Percentiles rank a stretch among this genome's conserved stretches.
phyloP scores from a whole-genome alignment of 2,888 invertebrate species.

The Drosophila melanosoma region DNA sequence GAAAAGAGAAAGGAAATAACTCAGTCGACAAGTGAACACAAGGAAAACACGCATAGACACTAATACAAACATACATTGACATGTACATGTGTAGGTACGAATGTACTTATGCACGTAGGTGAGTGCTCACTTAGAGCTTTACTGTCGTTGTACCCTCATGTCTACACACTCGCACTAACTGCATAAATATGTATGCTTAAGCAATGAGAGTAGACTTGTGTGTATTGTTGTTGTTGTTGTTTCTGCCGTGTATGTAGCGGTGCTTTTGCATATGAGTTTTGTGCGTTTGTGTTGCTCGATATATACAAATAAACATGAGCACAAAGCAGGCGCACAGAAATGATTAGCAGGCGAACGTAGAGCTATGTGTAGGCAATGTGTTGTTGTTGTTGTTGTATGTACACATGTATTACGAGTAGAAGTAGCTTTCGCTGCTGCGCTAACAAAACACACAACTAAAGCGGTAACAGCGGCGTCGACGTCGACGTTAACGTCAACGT shows the following conservation, averaged over 20 bases:
- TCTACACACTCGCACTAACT: constrained; percentile 29
- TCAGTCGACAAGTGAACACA: constrained; percentile 12
- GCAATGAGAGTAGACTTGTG: constrained; percentile 25
- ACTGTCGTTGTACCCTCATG: constrained; percentile 20
- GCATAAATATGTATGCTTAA: constrained; percentile 39
- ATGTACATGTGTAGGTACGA: background rate
- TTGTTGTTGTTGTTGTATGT: constrained; percentile 45
- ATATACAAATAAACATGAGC: constrained; percentile 82
- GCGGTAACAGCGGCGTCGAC: constrained; percentile 61
- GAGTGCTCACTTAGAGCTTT: constrained; percentile 19
- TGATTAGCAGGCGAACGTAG: constrained; percentile 64
- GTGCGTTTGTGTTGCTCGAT: constrained; percentile 80
- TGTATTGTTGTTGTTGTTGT: constrained; percentile 16
- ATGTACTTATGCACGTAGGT: constrained; percentile 17
- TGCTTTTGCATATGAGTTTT: constrained; percentile 64
- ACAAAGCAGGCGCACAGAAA: constrained; percentile 77
- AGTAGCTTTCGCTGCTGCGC: constrained; percentile 60
- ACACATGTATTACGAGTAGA: constrained; percentile 52
- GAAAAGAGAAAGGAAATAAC: constrained; percentile 9
- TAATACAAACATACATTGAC: background rate
- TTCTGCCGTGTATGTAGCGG: constrained; percentile 37
- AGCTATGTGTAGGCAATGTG: constrained; percentile 54
- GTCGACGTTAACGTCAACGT: constrained; percentile 51
- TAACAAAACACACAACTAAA: constrained; percentile 57
- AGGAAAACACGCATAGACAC: constrained; percentile 17